Conservation (phyloP, 2,113 vertebrate species). For the Anser cygnoides region DNA sequence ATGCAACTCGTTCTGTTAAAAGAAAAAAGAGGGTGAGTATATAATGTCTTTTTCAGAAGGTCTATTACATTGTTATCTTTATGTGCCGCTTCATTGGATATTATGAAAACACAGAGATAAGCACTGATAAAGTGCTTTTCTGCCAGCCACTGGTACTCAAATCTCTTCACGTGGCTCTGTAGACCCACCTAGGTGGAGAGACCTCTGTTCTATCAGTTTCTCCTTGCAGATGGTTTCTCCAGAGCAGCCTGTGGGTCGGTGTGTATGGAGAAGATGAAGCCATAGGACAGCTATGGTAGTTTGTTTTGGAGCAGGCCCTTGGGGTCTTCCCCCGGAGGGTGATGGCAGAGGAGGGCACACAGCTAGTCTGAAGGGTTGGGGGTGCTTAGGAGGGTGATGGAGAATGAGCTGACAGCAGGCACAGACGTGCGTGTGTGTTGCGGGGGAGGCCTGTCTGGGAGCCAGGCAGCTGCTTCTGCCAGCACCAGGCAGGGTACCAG, state of each 20-base stretch:
- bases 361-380: neutral
- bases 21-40: neutral
- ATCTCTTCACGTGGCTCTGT: neutral
- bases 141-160: neutral
- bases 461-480: neutral
- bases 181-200: neutral
- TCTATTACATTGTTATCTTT: neutral
- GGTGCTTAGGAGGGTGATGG: neutral
- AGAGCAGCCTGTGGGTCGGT: neutral
- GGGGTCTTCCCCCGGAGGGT: neutral
- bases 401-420: neutral
- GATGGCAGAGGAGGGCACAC: neutral
- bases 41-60: neutral
- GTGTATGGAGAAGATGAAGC: neutral
- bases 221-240: neutral
- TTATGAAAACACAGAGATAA: neutral
- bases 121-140: neutral
- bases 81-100: neutral
- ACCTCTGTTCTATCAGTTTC: too few species aligned
- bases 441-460: neutral
- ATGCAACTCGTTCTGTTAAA: neutral
- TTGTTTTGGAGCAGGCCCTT: fast-evolving
- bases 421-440: neutral
- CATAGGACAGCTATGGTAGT: fast-evolving
- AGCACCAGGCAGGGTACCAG: neutral